Evolutionary conservation across 2,113 vertebrate genomes (phyloP).

Genomic region (Alouatta palliata): DNA sequence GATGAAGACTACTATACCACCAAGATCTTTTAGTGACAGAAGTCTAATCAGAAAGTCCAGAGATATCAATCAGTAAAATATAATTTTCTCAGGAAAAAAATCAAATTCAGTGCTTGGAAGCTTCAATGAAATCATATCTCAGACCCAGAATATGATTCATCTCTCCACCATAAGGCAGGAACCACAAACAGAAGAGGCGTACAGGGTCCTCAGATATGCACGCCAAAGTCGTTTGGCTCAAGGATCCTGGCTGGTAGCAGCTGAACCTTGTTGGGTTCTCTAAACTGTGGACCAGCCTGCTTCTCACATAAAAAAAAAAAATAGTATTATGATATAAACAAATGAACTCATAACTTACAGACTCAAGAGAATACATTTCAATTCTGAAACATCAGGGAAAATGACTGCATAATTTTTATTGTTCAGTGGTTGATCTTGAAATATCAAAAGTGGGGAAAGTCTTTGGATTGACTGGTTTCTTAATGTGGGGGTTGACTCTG

Average conservation of each 20-base stretch:
- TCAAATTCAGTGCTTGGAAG: not conserved
- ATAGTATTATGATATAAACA: not conserved
- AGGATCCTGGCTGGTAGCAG: not conserved
- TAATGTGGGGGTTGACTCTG: not conserved
- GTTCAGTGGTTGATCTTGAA: not conserved
- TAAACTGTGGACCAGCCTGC: not conserved
- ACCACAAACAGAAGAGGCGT: not conserved
- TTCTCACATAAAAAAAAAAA: not conserved
- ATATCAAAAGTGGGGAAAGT: not conserved
- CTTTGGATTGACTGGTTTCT: not conserved
- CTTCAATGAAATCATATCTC: not conserved
- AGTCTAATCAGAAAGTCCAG: not conserved
- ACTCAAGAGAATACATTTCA: not conserved
- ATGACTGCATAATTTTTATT: not conserved
- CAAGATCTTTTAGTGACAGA: not conserved
- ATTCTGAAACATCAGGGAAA: not conserved
- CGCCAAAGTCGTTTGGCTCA: not conserved
- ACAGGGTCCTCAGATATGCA: not conserved
- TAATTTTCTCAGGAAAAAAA: constrained; percentile 7
- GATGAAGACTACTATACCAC: not conserved
- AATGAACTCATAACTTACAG: not conserved
- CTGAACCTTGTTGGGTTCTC: not conserved
- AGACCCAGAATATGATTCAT: not conserved
- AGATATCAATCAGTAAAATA: not conserved
- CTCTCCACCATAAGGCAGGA: not conserved